A percentile compares a stretch with the other conserved stretches of the same genome.
Conservation (phyloP, 2,797 vertebrate genomes). For the Catharus ustulatus region DNA sequence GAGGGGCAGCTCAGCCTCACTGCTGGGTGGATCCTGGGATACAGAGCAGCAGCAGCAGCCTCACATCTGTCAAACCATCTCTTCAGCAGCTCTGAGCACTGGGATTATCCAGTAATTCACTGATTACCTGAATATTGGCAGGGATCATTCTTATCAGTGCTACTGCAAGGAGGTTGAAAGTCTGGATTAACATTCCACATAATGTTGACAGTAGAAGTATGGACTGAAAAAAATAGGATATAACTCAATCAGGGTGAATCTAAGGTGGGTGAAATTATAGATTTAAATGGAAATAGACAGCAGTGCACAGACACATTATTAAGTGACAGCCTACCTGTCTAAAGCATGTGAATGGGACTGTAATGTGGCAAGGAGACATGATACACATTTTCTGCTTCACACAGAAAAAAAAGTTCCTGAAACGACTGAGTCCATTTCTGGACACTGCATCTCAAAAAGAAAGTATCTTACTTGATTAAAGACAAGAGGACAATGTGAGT, state of each 20-base stretch:
- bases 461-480: background rate
- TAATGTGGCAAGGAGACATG: background rate
- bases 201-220: background rate
- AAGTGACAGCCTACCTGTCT: background rate
- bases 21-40: background rate
- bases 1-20: background rate
- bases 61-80: background rate
- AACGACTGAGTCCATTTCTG: background rate
- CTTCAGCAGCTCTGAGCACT: background rate
- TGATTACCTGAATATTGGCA: background rate
- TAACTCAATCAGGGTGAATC: background rate
- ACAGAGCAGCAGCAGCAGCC: background rate
- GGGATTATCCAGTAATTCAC: background rate
- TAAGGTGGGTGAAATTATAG: background rate
- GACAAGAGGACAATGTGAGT: background rate
- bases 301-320: background rate
- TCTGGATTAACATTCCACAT: background rate
- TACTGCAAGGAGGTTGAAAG: background rate
- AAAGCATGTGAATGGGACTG: background rate
- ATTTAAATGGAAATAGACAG: background rate
- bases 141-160: background rate
- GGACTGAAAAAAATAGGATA: accelerated
- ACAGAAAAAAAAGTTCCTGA: background rate
- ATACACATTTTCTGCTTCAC: background rate
- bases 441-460: background rate